A percentile compares a stretch with the other conserved stretches of the same genome.
Evolutionary conservation across 2,113 vertebrate genomes (phyloP).

Genomic region (Solenodon paradoxus): DNA sequence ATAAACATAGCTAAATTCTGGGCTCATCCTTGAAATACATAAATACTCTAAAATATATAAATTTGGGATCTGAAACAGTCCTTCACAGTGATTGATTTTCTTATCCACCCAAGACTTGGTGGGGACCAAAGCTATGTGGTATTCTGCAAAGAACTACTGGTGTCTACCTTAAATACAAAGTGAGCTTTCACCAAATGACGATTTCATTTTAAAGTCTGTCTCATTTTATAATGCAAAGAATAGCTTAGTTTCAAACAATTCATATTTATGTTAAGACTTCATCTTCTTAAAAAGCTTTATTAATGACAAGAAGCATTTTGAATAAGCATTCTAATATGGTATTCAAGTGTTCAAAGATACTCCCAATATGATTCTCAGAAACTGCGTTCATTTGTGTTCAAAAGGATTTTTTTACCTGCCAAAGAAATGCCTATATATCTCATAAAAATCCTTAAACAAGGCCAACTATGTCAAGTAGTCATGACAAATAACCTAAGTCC

Average conservation of each 20-base stretch:
- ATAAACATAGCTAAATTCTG: conserved; percentile 70
- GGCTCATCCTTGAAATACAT: conserved; percentile 72
- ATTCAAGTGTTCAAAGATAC: conserved; percentile 67
- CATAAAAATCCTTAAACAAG: conserved; percentile 46
- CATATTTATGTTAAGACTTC: conserved; percentile 10
- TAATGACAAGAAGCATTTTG: conserved; percentile 33
- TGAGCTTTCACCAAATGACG: conserved; percentile 66
- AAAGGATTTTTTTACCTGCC: conserved; percentile 61
- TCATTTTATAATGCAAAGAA: conserved; percentile 47
- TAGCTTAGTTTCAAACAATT: conserved; percentile 17
- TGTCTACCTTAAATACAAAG: conserved; percentile 71
- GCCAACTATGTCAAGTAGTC: conserved; percentile 33
- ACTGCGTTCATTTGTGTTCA: conserved; percentile 18
- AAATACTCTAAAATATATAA: conserved; percentile 76
- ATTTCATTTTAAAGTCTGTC: conserved; percentile 65
- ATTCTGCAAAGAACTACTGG: conserved; percentile 78
- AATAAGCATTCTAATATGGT: conserved; percentile 51
- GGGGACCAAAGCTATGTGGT: conserved; percentile 79
- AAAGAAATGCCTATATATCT: conserved; percentile 43
- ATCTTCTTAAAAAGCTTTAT: not conserved
- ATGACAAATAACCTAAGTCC: conserved; percentile 32
- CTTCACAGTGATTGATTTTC: conserved; percentile 71
- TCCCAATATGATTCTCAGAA: conserved; percentile 68
- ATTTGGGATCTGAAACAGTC: conserved; percentile 72
- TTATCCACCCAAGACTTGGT: conserved; percentile 76